Evolutionary conservation across 1,140 invertebrate species (phyloP), one percentile per base, ranked within the genome.

Genomic region (Caenorhabditis inopinata): DNA sequence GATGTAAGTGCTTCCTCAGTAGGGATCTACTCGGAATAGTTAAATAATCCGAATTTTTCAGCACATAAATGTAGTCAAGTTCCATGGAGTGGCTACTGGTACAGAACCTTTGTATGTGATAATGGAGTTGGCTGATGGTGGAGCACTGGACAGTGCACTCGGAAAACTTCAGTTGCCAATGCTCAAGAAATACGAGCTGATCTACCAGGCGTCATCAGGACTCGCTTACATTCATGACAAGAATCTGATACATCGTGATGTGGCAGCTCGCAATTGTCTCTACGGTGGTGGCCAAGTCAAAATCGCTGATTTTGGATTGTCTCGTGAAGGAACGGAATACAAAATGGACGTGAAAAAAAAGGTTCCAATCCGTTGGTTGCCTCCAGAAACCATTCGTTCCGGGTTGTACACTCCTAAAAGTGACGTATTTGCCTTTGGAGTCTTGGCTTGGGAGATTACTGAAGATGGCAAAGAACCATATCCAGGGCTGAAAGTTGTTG

Each of bases 201-300:
- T 85, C 62, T 38, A 35, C 14, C 74, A 78, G n/a, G 83, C 84
- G 4, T 53, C 85, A 5, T 77, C 25, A 16, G 84, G 84, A 7
- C 14, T 85, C 14, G 85, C 86, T 7, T 86, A 85, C 42, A 29
- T 86, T 46, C 84, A 85, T 46, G 46, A 46, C 2, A 9, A 77
- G 58, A 86, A 84, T 29, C 51, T 86, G n/a, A 74, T 85, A 12
- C 84, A 85, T 79, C 84, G 83, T 38, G 83, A 84, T 35, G 85
- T 84, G 25, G 83, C 83, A 0, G 83, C 83, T 62, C 78, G 83
- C 25, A 84, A 84, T 58, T 84, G 83, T 53, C 78, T 84, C 2
- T 78, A 81, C 25, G 82, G 82, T 21, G 82, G 76, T 76, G 82
- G 76, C n/a, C 48, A 78, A 23, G 83, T 84, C 11, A 84, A 84